phyloP scores from a whole-genome alignment of 2,888 invertebrate species.

The Lithophane socia region DNA sequence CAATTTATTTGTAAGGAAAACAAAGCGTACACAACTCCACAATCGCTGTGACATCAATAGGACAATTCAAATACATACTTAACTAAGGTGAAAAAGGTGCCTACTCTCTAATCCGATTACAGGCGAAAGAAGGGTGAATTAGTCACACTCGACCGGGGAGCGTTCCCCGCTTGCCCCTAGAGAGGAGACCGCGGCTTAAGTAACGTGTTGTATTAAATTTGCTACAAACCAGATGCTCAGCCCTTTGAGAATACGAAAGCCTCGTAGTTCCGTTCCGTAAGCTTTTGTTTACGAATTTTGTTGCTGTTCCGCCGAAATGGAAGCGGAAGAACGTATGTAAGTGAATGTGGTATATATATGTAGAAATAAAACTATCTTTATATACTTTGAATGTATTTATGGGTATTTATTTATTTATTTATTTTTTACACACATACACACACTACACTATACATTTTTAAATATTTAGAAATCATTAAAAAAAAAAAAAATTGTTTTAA shows the following conservation, averaged over 20 bases:
- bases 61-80: neutral
- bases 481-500: no score
- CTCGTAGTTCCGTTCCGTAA: slow-evolving; percentile 42
- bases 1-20: neutral
- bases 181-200: slow-evolving; percentile 39
- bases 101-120: slow-evolving; percentile 33
- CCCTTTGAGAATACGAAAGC: slow-evolving; percentile 57
- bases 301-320: slow-evolving; percentile 16
- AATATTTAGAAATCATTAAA: no score
- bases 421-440: no score
- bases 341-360: slow-evolving; percentile 8
- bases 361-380: slow-evolving; percentile 1
- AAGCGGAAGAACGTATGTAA: neutral
- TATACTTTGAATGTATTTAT: neutral
- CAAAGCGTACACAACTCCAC: neutral
- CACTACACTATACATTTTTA: no score
- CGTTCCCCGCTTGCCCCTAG: slow-evolving; percentile 57
- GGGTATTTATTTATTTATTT: no score
- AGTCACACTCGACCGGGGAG: slow-evolving; percentile 45
- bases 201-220: slow-evolving; percentile 66
- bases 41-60: neutral
- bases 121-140: slow-evolving; percentile 37
- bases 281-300: slow-evolving; percentile 48
- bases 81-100: slow-evolving; percentile 5
- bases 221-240: slow-evolving; percentile 62